Evolutionary conservation across 1,140 invertebrate species (phyloP), one percentile per base, ranked within the genome.

Genomic region (Matsumurasca onukii): DNA sequence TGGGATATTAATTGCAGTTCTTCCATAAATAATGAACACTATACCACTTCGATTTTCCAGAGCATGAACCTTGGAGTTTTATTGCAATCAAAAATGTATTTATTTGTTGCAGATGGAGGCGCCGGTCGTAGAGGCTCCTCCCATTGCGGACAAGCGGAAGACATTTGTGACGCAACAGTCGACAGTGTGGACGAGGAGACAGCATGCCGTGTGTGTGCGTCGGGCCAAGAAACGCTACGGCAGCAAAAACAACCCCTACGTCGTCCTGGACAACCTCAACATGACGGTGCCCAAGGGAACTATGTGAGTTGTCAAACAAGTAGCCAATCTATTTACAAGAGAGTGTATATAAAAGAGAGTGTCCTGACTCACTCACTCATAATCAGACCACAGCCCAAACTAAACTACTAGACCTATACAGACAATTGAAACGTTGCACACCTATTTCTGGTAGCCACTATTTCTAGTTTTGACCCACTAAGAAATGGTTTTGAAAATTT

Each of bases 271-370:
- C 31, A 79, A 81, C 34, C 77, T 85, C 17, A 80, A 80, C 74
- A 80, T 85, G 77, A 82, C 80, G 49, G 84, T 86, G 12, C 80
- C 80, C 1, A 81, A 82, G 68, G 84, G 84, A 62, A 79, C 80
- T 30, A 86, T 85, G 82, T 84, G 77, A 82, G 80, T 78, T 61
- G n/a, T n/a, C n/a, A 13, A n/a, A 45, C n/a, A 45, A 13, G n/a
- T 45, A 45, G 39, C 39, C 12, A 45, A n/a, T 12, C n/a, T 45
- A 13, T 45, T 13, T 12, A 13, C 39, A 13, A 45, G n/a, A 45
- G 12, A 45, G 39, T 45, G 12, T 45, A 12, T 13, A n/a, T n/a
- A n/a, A n/a, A n/a, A n/a, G n/a, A n/a, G n/a, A n/a, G n/a, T n/a
- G n/a, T n/a, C n/a, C n/a, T n/a, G n/a, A n/a, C n/a, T n/a, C n/a